These are phyloP conservation scores for Geophilus truncorum DNA, from an alignment of 2,888 invertebrate species.

Conservation along the genomic window DNA sequence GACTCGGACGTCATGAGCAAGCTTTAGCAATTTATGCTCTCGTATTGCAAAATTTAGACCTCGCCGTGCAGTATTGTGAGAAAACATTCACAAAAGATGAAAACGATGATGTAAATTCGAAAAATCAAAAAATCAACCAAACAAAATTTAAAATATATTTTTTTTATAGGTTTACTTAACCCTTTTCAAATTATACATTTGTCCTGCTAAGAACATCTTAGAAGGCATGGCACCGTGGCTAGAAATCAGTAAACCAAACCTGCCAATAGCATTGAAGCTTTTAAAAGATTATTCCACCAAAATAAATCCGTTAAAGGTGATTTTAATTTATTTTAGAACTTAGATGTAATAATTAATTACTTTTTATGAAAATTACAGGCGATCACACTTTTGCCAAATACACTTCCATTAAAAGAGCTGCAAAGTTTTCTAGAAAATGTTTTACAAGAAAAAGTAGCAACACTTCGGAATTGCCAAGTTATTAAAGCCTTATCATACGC, in stretches of 20 bases:
- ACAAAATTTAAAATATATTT: background rate
- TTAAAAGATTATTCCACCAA: conserved; percentile 76
- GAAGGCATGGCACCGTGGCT: conserved; percentile 49
- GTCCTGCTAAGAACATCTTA: conserved; percentile 53
- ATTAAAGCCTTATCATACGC: conserved; percentile 77
- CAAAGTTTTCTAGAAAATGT: conserved; percentile 59
- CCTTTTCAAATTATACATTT: conserved; percentile 58
- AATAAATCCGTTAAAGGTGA: conserved; percentile 74
- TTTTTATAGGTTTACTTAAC: conserved; percentile 57
- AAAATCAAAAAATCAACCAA: too few relatives aligned
- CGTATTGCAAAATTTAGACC: conserved; percentile 71
- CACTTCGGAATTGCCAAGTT: conserved; percentile 68
- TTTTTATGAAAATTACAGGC: conserved; percentile 56
- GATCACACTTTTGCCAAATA: conserved; percentile 71
- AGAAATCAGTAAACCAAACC: conserved; percentile 59
- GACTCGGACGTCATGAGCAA: conserved; percentile 84
- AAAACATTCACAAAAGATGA: conserved; percentile 55
- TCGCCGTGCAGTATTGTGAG: conserved; percentile 80
- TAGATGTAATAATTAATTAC: background rate
- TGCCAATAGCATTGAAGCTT: conserved; percentile 71
- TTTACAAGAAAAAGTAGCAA: conserved; percentile 70
- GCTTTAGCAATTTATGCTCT: conserved; percentile 88
- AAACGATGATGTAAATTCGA: background rate
- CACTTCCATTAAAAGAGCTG: conserved; percentile 68
- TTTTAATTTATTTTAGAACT: background rate